A percentile compares a stretch with the other conserved stretches of the same genome.
Conservation (phyloP, 2,888 invertebrate genomes). For the Deroplatys truncata region DNA sequence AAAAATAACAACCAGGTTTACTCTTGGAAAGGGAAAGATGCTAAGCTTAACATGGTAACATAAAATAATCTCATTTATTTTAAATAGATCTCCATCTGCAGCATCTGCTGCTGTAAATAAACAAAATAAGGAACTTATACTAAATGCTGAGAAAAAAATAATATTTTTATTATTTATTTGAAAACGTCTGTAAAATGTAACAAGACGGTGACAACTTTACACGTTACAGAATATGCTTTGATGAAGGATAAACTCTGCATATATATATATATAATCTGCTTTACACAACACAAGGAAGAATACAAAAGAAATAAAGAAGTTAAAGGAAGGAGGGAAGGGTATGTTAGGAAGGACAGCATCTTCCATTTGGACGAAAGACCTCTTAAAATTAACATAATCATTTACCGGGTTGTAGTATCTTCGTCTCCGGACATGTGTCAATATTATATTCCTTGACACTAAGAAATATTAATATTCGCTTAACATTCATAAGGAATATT, state of each 20-base stretch:
- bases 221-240: slow-evolving; percentile 23
- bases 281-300: slow-evolving; percentile 23
- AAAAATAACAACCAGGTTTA: not conserved
- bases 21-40: not conserved
- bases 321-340: slow-evolving; percentile 9
- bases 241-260: slow-evolving; percentile 29
- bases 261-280: slow-evolving; percentile 23
- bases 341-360: not conserved
- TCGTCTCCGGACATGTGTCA: not conserved
- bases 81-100: not conserved
- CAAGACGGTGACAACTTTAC: slow-evolving; percentile 28
- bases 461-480: not conserved
- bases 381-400: not conserved
- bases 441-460: not conserved
- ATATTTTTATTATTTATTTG: slow-evolving; percentile 26
- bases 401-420: not conserved
- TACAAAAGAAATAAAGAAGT: slow-evolving; percentile 20
- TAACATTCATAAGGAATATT: slow-evolving; percentile 15
- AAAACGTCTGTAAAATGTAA: slow-evolving; percentile 31
- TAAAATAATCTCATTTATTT: not conserved
- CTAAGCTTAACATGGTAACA: not conserved
- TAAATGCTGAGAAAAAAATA: slow-evolving; percentile 15
- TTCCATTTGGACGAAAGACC: not conserved
- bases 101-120: not conserved
- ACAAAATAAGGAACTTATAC: not conserved